Evolutionary conservation across 2,797 vertebrate species (phyloP).

Genomic region (Pristis pectinata): DNA sequence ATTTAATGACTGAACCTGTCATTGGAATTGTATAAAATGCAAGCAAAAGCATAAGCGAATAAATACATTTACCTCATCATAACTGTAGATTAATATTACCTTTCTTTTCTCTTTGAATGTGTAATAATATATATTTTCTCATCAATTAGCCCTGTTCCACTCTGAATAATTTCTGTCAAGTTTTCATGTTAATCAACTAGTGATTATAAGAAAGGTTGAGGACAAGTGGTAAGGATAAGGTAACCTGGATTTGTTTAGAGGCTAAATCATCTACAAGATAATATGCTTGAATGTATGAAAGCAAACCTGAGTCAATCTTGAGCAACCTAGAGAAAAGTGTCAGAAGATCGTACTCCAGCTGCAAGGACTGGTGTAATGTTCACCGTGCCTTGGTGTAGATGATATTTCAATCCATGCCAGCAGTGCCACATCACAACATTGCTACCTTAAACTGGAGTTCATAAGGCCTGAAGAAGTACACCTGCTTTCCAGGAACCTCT

Average conservation of each 20-base stretch:
- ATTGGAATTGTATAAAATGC: not conserved
- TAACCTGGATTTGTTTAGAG: not conserved
- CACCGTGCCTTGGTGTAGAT: not conserved
- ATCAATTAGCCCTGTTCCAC: too few relatives aligned
- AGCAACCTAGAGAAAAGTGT: not conserved
- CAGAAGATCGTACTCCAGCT: not conserved
- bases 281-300: not conserved
- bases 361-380: not conserved
- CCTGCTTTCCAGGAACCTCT: too few relatives aligned
- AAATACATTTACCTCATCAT: not conserved
- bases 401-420: not conserved
- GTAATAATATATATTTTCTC: too few relatives aligned
- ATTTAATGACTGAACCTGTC: not conserved
- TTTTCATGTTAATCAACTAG: not conserved
- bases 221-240: not conserved
- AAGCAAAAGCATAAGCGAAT: not conserved
- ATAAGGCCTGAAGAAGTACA: too few relatives aligned
- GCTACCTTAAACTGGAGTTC: not conserved
- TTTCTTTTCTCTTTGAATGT: conserved; percentile 18
- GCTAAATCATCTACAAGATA: not conserved
- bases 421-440: not conserved
- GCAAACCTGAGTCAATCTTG: not conserved
- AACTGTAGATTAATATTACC: not conserved
- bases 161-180: not conserved
- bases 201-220: not conserved